phyloP scores from a whole-genome alignment of 2,113 vertebrate genomes.

The Odontesthes bonariensis region DNA sequence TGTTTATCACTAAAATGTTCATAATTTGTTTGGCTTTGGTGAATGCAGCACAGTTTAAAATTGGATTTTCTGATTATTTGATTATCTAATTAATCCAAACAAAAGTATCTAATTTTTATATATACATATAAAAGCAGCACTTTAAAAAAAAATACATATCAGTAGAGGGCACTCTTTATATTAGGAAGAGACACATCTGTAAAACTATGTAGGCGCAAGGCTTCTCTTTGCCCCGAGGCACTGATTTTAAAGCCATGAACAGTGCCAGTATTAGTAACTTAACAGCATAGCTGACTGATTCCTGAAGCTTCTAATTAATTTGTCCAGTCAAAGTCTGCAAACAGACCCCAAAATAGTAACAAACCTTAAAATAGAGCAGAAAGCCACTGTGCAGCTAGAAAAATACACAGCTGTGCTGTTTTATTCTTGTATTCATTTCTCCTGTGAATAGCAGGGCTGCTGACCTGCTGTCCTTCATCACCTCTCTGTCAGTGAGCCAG shows the following conservation, averaged over 20 bases:
- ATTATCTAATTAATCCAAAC: background rate
- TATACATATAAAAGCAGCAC: too few relatives aligned
- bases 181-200: background rate
- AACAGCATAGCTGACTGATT: slow-evolving; percentile 16
- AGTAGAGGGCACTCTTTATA: slow-evolving; percentile 58
- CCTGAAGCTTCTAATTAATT: background rate
- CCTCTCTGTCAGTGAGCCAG: slow-evolving; percentile 16
- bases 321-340: background rate
- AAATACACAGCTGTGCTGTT: background rate
- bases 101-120: background rate
- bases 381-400: background rate
- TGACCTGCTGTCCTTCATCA: slow-evolving; percentile 26
- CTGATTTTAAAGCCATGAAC: slow-evolving; percentile 4
- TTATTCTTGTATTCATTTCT: background rate
- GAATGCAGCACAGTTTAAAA: too few relatives aligned
- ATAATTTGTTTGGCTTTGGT: background rate
- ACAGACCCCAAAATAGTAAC: background rate
- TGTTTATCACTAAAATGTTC: background rate
- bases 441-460: background rate
- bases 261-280: slow-evolving; percentile 4
- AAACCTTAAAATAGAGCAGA: background rate
- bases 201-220: background rate
- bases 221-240: background rate
- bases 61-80: too few relatives aligned
- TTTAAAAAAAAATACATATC: slow-evolving; percentile 2